phyloP scores from a whole-genome alignment of 2,888 invertebrate genomes.

The Alsophila aescularia region DNA sequence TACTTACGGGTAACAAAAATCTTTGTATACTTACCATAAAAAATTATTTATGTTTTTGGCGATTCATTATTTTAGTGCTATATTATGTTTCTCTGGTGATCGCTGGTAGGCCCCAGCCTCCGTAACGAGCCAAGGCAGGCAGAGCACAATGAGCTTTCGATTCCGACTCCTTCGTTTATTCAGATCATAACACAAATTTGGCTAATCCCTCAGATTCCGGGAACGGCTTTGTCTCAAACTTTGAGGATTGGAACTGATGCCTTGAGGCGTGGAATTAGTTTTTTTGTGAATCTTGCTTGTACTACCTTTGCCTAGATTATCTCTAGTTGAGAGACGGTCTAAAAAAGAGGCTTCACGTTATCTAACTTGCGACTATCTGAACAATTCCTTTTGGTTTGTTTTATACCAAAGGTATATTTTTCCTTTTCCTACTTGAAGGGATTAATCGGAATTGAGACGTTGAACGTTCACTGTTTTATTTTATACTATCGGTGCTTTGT shows the following conservation, averaged over 20 bases:
- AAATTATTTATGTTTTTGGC: too few relatives aligned
- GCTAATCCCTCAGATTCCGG: constrained; percentile 23
- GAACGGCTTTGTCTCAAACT: constrained; percentile 22
- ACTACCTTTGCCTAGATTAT: constrained; percentile 16
- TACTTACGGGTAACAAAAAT: too few relatives aligned
- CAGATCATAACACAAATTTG: constrained; percentile 28
- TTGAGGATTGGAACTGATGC: constrained; percentile 21
- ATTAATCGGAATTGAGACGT: too few relatives aligned
- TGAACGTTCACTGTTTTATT: too few relatives aligned
- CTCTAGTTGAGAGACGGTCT: constrained; percentile 7
- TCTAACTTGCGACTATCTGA: not conserved
- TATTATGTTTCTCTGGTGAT: too few relatives aligned
- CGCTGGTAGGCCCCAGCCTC: constrained; percentile 5
- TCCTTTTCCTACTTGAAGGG: too few relatives aligned
- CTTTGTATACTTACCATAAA: too few relatives aligned
- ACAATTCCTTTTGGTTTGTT: not conserved
- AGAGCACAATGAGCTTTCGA: constrained; percentile 25
- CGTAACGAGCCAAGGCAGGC: constrained; percentile 9
- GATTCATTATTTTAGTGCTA: too few relatives aligned
- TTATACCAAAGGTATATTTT: too few relatives aligned
- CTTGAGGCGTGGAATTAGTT: constrained; percentile 20
- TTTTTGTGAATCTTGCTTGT: constrained; percentile 12
- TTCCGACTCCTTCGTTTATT: constrained; percentile 25
- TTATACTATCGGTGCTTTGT: too few relatives aligned
- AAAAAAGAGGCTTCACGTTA: constrained; percentile 7